These are phyloP conservation scores for Euwallacea fornicatus DNA, from an alignment of 1,140 invertebrate species.

Conservation along the genomic window DNA sequence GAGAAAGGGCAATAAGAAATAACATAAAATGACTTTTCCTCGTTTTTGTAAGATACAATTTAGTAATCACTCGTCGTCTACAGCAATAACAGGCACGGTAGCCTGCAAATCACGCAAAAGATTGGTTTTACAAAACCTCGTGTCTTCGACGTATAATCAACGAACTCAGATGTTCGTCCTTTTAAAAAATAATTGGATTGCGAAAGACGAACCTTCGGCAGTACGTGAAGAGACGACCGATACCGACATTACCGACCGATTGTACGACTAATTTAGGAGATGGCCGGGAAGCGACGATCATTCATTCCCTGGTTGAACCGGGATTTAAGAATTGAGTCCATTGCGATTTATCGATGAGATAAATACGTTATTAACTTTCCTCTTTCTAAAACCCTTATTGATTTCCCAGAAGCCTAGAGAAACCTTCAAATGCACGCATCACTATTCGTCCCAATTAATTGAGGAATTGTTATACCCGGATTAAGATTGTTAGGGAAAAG, in stretches of 20 bases:
- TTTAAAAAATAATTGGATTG: constrained; percentile 46
- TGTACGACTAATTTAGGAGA: constrained; percentile 25
- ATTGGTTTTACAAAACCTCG: constrained; percentile 47
- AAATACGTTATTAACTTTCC: no score
- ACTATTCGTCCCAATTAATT: no score
- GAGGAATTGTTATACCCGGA: no score
- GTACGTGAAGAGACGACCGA: constrained; percentile 32
- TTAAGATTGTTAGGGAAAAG: no score
- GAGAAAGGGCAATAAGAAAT: constrained; percentile 11
- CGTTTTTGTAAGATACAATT: constrained; percentile 22
- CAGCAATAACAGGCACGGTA: constrained; percentile 24
- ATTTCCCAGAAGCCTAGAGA: no score
- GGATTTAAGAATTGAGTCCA: no score
- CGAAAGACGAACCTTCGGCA: constrained; percentile 15
- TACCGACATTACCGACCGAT: constrained; percentile 32
- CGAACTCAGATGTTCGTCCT: constrained; percentile 39
- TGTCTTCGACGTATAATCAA: constrained; percentile 45
- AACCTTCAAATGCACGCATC: no score
- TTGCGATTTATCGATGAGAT: no score
- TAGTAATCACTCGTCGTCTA: neutral
- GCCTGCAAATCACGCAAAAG: constrained; percentile 46
- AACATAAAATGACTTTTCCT: constrained; percentile 23
- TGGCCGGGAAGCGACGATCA: neutral
- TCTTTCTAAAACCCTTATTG: no score
- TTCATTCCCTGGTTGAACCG: no score